Base-by-base conservation (phyloP, 2,113 vertebrate species). In the Tychaedon coryphoeus region DNA sequence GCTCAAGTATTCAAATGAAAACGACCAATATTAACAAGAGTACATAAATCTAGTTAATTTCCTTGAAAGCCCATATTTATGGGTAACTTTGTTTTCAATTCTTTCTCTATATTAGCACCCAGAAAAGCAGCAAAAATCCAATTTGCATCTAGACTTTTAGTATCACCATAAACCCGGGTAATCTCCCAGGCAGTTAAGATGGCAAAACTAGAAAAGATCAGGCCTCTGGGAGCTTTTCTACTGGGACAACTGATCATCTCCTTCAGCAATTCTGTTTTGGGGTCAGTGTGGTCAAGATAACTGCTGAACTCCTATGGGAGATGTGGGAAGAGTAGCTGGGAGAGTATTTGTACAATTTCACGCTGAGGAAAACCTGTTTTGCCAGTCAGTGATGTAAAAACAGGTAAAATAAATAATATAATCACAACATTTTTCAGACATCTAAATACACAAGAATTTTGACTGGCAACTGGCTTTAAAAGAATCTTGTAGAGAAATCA, bases 31-130 rank as follows among this genome's bases (percentile, higher is more conserved):
- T 61, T 90, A 93, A 66, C 47, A 62, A 51, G 66, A 88, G 90
- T 85, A 62, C 50, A 90, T 81, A 76, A 90, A 95, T 92, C 91
- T 83, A 10, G 36, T 75, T 93, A 95, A 94, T 81, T 14, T 4
- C 50, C 84, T 85, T 0, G 10, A 72, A 64, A 65, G 54, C 12
- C 14, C 50, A 12, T 67, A 87, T 82, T 93, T 90, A 94, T 60
- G 53, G 70, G 50, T 45, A 85, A 92, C 62, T 72, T 81, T 3
- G 14, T 72, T 88, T 91, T 64, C 53, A 85, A 75, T 65, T 79
- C 71, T 60, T 57, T 36, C 36, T 79, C n/a, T 62, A 3, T 5
- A 78, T 91, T 82, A 84, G 73, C 58, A 91, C 73, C 24, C 66
- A 88, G 62, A 65, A 79, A 93, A 91, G 31, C 8, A 66, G 45